A percentile compares a stretch with the other conserved stretches of the same genome.
phyloP scores from a whole-genome alignment of 2,113 vertebrate genomes.

The Phaethon lepturus region DNA sequence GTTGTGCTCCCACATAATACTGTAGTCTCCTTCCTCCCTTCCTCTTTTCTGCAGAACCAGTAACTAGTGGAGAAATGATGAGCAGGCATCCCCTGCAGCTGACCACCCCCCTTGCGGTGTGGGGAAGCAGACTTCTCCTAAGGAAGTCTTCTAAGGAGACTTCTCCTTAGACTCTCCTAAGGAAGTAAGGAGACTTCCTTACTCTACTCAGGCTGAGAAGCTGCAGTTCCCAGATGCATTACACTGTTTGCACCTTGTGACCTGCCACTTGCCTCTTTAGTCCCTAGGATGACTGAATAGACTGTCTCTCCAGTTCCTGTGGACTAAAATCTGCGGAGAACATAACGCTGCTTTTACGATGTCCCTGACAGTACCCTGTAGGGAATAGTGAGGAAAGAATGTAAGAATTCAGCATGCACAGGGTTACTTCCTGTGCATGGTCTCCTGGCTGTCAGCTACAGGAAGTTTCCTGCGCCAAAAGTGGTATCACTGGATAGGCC shows the following conservation, averaged over 20 bases:
- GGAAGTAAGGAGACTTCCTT: no score
- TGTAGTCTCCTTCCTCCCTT: neutral
- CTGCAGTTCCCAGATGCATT: neutral
- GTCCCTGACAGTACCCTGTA: neutral
- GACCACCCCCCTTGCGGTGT: rapidly evolving
- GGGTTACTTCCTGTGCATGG: neutral
- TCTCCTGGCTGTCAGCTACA: neutral
- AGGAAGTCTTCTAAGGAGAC: no score
- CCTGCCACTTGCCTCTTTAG: neutral
- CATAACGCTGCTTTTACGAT: rapidly evolving
- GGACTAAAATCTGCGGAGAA: neutral
- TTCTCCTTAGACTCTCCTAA: no score
- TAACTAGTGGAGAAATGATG: rapidly evolving
- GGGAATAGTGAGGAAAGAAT: neutral
- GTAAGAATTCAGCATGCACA: neutral
- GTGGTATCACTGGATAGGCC: neutral
- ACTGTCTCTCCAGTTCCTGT: neutral
- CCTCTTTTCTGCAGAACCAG: neutral
- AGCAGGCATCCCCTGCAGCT: neutral
- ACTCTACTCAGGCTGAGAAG: neutral
- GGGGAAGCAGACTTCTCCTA: neutral
- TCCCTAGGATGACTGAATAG: neutral
- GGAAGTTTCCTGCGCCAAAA: neutral
- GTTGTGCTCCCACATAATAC: neutral
- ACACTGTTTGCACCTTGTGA: neutral